A percentile compares a stretch with the other conserved stretches of the same genome.
Conservation (phyloP, 2,888 invertebrate genomes). For the Lathronympha strigana region DNA sequence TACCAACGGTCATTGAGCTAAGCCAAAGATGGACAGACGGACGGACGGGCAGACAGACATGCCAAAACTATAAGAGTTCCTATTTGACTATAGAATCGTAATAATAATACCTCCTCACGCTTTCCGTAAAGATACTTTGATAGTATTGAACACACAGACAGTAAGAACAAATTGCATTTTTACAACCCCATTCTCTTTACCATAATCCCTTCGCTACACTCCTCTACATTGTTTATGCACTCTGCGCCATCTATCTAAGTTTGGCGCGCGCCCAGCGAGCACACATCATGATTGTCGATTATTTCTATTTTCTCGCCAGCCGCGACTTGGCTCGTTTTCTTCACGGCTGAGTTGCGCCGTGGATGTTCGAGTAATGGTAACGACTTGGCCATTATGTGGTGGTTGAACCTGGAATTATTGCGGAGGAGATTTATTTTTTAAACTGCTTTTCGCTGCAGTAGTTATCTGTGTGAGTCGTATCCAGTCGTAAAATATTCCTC, state of each 20-base stretch:
- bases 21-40: too few species aligned
- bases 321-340: constrained; percentile 36
- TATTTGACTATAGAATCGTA: too few species aligned
- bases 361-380: constrained; percentile 1
- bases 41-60: too few species aligned
- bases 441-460: neutral
- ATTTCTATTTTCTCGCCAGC: constrained; percentile 31
- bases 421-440: neutral
- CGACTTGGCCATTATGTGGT: constrained; percentile 4
- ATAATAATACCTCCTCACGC: too few species aligned
- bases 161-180: neutral
- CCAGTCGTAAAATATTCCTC: too few species aligned
- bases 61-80: too few species aligned
- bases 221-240: constrained; percentile 15
- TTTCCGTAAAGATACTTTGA: too few species aligned
- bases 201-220: neutral
- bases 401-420: neutral
- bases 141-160: too few species aligned
- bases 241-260: constrained; percentile 45
- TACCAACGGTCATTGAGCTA: too few species aligned
- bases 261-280: constrained; percentile 47
- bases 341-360: constrained; percentile 24
- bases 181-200: neutral
- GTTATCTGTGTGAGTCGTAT: too few species aligned
- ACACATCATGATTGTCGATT: constrained; percentile 33